Evolutionary conservation across 2,888 invertebrate genomes (phyloP), one percentile per base, ranked within the genome.

Genomic region (Leptura quadrifasciata): DNA sequence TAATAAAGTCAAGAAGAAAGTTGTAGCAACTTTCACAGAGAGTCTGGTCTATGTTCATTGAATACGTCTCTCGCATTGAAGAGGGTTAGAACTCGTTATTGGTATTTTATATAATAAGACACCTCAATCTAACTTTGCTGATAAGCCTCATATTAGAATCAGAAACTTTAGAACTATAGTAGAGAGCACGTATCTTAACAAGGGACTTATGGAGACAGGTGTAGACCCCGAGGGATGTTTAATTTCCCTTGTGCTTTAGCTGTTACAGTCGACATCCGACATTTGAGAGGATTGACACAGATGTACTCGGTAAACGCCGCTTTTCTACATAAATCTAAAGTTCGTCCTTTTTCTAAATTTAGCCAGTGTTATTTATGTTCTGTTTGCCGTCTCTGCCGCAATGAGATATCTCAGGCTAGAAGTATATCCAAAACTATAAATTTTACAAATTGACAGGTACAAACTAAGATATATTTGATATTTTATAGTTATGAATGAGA

Each of bases 211-310:
- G 15, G 47, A 47, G n/a, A 15, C 47, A 47, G 47, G 47, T 47
- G n/a, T 3, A 47, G n/a, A n/a, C 15, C 47, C 47, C n/a, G 47
- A 47, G 47, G 47, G 47, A n/a, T 47, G 47, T 47, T 47, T 47
- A 47, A 47, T 47, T 47, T 47, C 47, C 47, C 47, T 15, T 47
- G 47, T 6, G 47, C 47, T 47, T n/a, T 47, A 47, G 47, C 47
- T 39, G 39, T 39, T 39, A 39, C 12, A 39, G 39, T 39, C 39
- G 47, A 47, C 47, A 47, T n/a, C 47, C 47, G 47, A n/a, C 47
- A 47, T 47, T 47, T 12, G 47, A 47, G 15, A n/a, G 5, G 47
- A 47, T 47, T 47, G 47, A 47, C 47, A n/a, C n/a, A 47, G 47
- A 47, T n/a, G n/a, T 47, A n/a, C n/a, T 12, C n/a, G 15, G 47